A percentile compares a stretch with the other conserved stretches of the same genome.
These are phyloP conservation scores for Himalopsyche anomala DNA, from an alignment of 2,888 invertebrate genomes.

Conservation along the genomic window DNA sequence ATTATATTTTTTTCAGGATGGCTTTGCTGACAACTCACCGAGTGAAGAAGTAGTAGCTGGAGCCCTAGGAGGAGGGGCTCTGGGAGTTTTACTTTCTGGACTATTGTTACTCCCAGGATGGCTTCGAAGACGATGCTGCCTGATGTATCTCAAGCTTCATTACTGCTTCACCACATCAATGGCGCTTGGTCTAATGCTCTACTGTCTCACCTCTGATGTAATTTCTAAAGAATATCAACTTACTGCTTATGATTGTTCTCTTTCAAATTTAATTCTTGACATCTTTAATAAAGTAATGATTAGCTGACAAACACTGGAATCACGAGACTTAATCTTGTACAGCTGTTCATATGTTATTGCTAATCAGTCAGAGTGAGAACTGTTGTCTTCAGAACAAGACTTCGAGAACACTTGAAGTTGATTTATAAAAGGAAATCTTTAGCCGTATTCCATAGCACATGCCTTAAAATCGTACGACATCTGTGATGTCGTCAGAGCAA, in stretches of 20 bases:
- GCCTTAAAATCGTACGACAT: too few relatives aligned
- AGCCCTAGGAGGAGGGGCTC: slow-evolving; percentile 75
- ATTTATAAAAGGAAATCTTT: too few relatives aligned
- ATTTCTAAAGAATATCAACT: background rate
- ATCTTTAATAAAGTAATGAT: background rate
- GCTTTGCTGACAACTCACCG: slow-evolving; percentile 66
- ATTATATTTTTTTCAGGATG: slow-evolving; percentile 47
- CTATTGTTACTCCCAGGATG: slow-evolving; percentile 73
- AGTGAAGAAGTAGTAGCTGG: slow-evolving; percentile 74
- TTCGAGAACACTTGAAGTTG: too few relatives aligned
- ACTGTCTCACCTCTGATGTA: slow-evolving; percentile 63
- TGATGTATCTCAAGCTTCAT: slow-evolving; percentile 82
- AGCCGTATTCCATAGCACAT: too few relatives aligned
- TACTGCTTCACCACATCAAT: slow-evolving; percentile 72
- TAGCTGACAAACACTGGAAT: background rate
- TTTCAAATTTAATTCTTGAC: background rate
- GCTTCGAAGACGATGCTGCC: slow-evolving; percentile 75
- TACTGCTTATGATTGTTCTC: too few relatives aligned
- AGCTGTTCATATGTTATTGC: background rate
- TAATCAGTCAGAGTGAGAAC: too few relatives aligned
- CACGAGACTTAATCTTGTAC: background rate
- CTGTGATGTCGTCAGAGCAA: too few relatives aligned
- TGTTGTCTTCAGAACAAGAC: background rate
- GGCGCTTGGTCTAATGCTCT: slow-evolving; percentile 63
- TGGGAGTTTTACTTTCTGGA: slow-evolving; percentile 73